Evolutionary conservation across 2,888 invertebrate species (phyloP).

Genomic region (Netelia melanura): DNA sequence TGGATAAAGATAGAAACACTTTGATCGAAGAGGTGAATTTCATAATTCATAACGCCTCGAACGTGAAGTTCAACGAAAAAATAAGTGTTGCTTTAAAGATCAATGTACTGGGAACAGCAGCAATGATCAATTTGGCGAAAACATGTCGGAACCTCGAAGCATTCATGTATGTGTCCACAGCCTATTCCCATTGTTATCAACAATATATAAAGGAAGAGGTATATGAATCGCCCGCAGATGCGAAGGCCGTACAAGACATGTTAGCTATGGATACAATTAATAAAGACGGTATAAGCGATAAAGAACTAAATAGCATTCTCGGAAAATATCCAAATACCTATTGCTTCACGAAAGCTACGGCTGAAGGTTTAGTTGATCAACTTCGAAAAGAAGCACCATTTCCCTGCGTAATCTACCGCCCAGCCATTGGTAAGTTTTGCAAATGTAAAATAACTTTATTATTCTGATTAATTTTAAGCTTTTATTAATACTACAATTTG

Average conservation of each 20-base stretch:
- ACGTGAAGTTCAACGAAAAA: constrained; percentile 52
- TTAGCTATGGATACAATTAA: constrained; percentile 70
- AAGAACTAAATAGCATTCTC: constrained; percentile 63
- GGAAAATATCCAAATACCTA: constrained; percentile 74
- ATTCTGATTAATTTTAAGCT: neutral
- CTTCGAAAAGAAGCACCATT: constrained; percentile 67
- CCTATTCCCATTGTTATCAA: constrained; percentile 46
- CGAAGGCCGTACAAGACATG: constrained; percentile 72
- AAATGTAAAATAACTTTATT: neutral
- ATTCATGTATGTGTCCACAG: constrained; percentile 64
- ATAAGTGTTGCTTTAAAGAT: constrained; percentile 1
- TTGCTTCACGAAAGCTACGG: constrained; percentile 74
- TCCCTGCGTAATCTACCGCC: constrained; percentile 75
- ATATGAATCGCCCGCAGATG: constrained; percentile 73
- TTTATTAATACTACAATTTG: neutral
- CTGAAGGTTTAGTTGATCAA: constrained; percentile 75
- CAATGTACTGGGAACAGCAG: constrained; percentile 58
- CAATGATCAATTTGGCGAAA: constrained; percentile 49
- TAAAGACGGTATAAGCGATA: constrained; percentile 68
- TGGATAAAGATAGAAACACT: constrained; percentile 21
- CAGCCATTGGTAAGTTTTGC: constrained; percentile 71
- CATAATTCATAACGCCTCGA: constrained; percentile 62
- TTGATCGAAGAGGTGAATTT: constrained; percentile 47
- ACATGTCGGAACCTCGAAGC: constrained; percentile 41
- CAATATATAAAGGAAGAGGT: constrained; percentile 72